Conservation (phyloP, 2,888 invertebrate species). For the Andrena bicolor region DNA sequence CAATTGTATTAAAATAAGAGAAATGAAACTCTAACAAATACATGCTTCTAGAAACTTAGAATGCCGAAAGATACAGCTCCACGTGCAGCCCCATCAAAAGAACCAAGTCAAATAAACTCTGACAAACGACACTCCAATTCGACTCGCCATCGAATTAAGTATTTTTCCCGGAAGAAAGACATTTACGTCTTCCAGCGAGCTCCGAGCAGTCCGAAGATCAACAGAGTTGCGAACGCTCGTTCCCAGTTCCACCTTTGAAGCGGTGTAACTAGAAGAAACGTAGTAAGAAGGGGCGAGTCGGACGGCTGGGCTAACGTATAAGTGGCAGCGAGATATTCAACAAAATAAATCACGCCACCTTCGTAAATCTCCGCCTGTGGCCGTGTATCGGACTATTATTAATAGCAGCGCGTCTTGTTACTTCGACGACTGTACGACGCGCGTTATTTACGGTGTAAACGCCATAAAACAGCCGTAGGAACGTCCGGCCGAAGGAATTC, state of each 20-base stretch:
- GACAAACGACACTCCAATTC: background rate
- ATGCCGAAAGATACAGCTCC: no score
- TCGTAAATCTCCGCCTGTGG: conserved; percentile 51
- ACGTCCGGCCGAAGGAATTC: conserved; percentile 13
- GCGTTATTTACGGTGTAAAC: conserved; percentile 51
- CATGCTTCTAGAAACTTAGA: no score
- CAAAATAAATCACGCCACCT: conserved; percentile 51
- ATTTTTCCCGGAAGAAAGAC: conserved; percentile 27
- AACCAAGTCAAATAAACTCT: background rate
- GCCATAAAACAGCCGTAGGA: conserved; percentile 26
- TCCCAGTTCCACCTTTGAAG: background rate
- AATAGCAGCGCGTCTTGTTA: conserved; percentile 55
- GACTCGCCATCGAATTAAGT: background rate
- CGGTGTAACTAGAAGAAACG: background rate
- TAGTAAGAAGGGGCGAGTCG: background rate
- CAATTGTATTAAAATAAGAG: no score
- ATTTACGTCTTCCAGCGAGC: conserved; percentile 9
- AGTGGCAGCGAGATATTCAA: conserved; percentile 44
- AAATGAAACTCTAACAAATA: no score
- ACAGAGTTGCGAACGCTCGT: conserved; percentile 4
- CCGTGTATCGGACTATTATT: conserved; percentile 52
- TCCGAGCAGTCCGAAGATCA: background rate
- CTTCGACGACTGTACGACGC: conserved; percentile 47
- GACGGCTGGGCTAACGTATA: background rate
- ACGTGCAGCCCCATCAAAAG: background rate